phyloP scores from a whole-genome alignment of 2,797 vertebrate genomes.

The Aulostomus chinensis region DNA sequence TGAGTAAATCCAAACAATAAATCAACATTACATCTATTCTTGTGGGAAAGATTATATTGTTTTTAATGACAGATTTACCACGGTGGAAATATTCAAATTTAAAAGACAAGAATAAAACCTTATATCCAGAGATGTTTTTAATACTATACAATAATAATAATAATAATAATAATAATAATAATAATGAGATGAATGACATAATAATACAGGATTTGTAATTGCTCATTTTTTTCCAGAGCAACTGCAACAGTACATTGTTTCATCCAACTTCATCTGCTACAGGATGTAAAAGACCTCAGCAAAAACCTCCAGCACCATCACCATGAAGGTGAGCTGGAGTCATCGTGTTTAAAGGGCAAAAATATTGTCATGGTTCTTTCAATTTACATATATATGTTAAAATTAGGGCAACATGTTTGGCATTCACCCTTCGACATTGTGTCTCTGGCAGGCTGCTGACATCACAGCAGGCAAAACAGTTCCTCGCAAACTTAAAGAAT shows the following conservation, averaged over 20 bases:
- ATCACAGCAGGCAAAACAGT: too few species aligned
- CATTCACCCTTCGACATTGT: not conserved
- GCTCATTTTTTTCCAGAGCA: constrained; percentile 27
- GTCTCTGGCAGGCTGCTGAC: not conserved
- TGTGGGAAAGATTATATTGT: too few species aligned
- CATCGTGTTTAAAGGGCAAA: not conserved
- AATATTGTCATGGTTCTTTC: too few species aligned
- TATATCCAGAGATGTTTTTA: constrained; percentile 46
- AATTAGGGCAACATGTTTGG: constrained; percentile 13
- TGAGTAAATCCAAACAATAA: too few species aligned
- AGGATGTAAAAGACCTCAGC: constrained; percentile 12
- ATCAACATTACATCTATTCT: constrained; percentile 20
- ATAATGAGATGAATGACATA: constrained; percentile 29
- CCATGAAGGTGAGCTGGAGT: not conserved
- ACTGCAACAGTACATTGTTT: constrained; percentile 23
- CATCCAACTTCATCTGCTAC: constrained; percentile 26
- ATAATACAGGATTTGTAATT: too few species aligned
- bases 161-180: constrained; percentile 44
- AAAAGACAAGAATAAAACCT: constrained; percentile 54
- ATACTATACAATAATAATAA: constrained; percentile 51
- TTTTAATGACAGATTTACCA: constrained; percentile 40
- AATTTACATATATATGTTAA: constrained; percentile 9
- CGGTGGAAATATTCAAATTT: constrained; percentile 46
- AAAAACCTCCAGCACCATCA: too few species aligned
- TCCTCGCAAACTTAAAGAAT: too few species aligned